A percentile compares a stretch with the other conserved stretches of the same genome.
phyloP scores from a whole-genome alignment of 2,113 vertebrate species.

The Oryctolagus cuniculus region mOryCun1.1 NC_091445.1:29436501-29437000 shows the following conservation, averaged over 20 bases:
- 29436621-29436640: conserved; percentile 25
- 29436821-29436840: conserved; percentile 61
- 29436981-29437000: neutral
- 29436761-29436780: conserved; percentile 75
- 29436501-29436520: conserved; percentile 29
- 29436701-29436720: conserved; percentile 51
- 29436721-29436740: conserved; percentile 66
- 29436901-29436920: neutral
- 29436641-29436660: conserved; percentile 50
- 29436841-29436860: conserved; percentile 69
- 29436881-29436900: neutral
- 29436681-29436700: conserved; percentile 12
- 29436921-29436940: neutral
- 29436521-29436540: conserved; percentile 53
- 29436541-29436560: conserved; percentile 45
- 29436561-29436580: conserved; percentile 49
- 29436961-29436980: neutral
- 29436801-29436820: conserved; percentile 70
- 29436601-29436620: conserved; percentile 61
- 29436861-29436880: conserved; percentile 58
- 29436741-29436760: conserved; percentile 39
- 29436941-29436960: neutral
- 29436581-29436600: conserved; percentile 68
- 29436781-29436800: conserved; percentile 68
- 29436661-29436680: neutral